A percentile compares a stretch with the other conserved stretches of the same genome.
phyloP scores from a whole-genome alignment of 2,888 invertebrate genomes.

The Patella ulyssiponensis region DNA sequence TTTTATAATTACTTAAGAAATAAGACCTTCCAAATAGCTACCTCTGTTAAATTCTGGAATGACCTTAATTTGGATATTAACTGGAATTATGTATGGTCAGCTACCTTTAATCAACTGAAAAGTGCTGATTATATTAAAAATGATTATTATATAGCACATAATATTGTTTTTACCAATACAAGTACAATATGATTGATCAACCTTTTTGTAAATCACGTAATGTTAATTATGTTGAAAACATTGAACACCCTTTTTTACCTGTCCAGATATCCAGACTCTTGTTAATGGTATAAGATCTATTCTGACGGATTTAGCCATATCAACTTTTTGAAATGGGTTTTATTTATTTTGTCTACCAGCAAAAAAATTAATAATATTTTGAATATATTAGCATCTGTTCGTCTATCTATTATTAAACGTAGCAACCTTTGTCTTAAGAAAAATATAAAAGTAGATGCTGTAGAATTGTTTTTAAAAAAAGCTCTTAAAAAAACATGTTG shows the following conservation, averaged over 20 bases:
- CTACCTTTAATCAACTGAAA: neutral
- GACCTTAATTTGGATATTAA: neutral
- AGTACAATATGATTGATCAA: neutral
- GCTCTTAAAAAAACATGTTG: too few relatives aligned
- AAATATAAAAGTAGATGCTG: too few relatives aligned
- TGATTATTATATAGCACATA: constrained; percentile 1
- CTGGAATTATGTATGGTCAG: neutral
- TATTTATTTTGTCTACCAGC: neutral
- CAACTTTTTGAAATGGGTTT: neutral
- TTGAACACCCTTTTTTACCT: neutral
- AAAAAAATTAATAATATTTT: neutral
- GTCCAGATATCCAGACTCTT: neutral
- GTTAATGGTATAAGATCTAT: neutral
- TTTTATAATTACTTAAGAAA: neutral
- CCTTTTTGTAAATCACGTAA: neutral
- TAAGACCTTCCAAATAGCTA: neutral
- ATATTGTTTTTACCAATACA: neutral
- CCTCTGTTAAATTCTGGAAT: neutral
- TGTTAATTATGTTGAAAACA: neutral
- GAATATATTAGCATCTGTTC: neutral
- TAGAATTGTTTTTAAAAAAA: too few relatives aligned
- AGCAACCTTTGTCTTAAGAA: too few relatives aligned
- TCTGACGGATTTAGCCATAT: neutral
- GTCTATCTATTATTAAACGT: too few relatives aligned
- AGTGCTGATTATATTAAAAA: neutral